These are phyloP conservation scores for Galeopsomyia nigrocyanea DNA, from an alignment of 2,888 invertebrate species.

Conservation along the genomic window DNA sequence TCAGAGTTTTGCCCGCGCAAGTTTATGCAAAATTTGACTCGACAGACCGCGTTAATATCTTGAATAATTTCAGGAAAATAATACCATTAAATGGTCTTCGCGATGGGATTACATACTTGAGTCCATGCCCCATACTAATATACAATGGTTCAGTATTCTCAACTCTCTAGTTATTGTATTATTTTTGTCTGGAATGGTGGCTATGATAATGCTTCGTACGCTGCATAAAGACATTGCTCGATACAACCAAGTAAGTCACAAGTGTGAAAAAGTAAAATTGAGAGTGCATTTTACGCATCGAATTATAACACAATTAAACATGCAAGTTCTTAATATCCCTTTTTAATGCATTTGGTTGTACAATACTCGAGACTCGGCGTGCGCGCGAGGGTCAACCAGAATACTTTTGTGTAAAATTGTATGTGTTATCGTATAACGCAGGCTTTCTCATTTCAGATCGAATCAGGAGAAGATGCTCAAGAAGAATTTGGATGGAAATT, in stretches of 20 bases:
- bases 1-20: slow-evolving; percentile 57
- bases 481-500: slow-evolving; percentile 98
- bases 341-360: slow-evolving; percentile 11
- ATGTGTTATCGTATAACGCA: slow-evolving; percentile 66
- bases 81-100: slow-evolving; percentile 96
- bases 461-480: slow-evolving; percentile 90
- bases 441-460: slow-evolving; percentile 74
- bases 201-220: slow-evolving; percentile 97
- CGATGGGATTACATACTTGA: slow-evolving; percentile 99
- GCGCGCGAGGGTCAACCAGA: slow-evolving; percentile 49
- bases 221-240: slow-evolving; percentile 98
- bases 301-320: slow-evolving; percentile 41
- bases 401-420: slow-evolving; percentile 49
- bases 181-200: slow-evolving; percentile 99
- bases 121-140: slow-evolving; percentile 98
- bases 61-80: slow-evolving; percentile 72
- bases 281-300: slow-evolving; percentile 10
- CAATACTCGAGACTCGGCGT: slow-evolving; percentile 25
- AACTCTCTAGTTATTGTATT: slow-evolving; percentile 97
- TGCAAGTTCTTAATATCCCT: slow-evolving; percentile 3
- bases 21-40: not conserved
- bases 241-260: slow-evolving; percentile 85
- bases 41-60: slow-evolving; percentile 18
- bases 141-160: slow-evolving; percentile 99
- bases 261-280: not conserved